Base-by-base conservation (phyloP, 92 coral and sea anemone genomes). In the Actinostola sp. region DNA sequence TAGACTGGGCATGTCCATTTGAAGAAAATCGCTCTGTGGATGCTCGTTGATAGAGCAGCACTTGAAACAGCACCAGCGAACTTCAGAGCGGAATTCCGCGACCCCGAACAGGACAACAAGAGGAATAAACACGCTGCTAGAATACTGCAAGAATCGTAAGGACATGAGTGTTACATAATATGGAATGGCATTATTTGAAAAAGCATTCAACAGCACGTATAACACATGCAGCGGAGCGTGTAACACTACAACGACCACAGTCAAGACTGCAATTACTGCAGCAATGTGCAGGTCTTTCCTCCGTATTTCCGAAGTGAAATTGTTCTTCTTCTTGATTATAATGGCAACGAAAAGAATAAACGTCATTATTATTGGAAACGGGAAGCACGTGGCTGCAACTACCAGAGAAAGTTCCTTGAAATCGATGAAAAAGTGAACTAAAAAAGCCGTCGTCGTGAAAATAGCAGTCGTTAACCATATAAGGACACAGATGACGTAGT, bases 1-100 rank as follows among this genome's bases (percentile, higher is more conserved):
- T 31, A 82, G 31, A 14, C 88, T 82, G 9, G 88, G 88, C 38
- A 82, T 57, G 17, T 82, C 88, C 67, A 82, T 75, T 12, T 53
- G 67, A 24, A 66, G 26, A 25, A 82, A 27, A 39, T 75, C 83
- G 53, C 69, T 76, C 15, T 52, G 50, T 14, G 82, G 68, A 51
- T 69, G 58, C 43, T 82, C 88, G 32, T 82, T 70, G 42, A 82
- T 67, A 13, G 83, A 45, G 44, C 70, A 72, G 51, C 74, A 61
- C 34, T 45, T 82, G 27, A 69, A 82, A 33, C 72, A 76, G 49
- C 59, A 69, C 83, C 75, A 31, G 3, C 51, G 43, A 12, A 65
- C 26, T 12, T 42, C 54, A 16, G 66, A 45, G 33, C 87, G 79
- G 17, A 82, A 68, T 25, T 82, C 87, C n/a, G 62, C 52, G 25